Conservation (phyloP, 2,797 vertebrate species). For the Hypotaenidia okinawae region DNA sequence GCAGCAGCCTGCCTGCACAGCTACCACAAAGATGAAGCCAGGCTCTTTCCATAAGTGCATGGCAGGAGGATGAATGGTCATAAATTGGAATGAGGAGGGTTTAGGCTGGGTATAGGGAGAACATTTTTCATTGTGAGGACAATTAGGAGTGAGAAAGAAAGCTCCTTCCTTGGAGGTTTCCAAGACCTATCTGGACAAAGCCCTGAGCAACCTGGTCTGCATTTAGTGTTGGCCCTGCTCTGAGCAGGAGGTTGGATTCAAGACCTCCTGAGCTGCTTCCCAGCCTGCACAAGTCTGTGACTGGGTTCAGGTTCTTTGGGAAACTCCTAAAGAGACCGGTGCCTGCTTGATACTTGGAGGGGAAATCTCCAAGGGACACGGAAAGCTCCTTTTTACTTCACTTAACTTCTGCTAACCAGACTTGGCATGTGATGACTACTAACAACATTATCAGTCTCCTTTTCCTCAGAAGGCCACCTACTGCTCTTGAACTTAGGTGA, state of each 20-base stretch:
- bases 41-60: not conserved
- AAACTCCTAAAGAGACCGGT: not conserved
- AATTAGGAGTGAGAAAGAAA: not conserved
- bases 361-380: not conserved
- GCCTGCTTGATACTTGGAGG: not conserved
- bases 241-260: not conserved
- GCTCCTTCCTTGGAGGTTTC: not conserved
- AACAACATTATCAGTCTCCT: not conserved
- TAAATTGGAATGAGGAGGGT: not conserved
- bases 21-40: not conserved
- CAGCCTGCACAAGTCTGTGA: not conserved
- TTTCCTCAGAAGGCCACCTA: not conserved
- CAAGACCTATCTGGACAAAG: not conserved
- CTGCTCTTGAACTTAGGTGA: not conserved
- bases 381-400: not conserved
- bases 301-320: fast-evolving
- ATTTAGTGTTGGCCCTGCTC: not conserved
- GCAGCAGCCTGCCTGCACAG: not conserved
- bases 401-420: not conserved
- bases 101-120: not conserved
- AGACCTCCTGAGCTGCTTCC: not conserved
- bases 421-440: not conserved
- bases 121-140: not conserved
- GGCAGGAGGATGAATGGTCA: not conserved
- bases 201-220: not conserved